Evolutionary conservation across 2,888 invertebrate genomes (phyloP), one percentile per base, ranked within the genome.

Genomic region (Cinara cedri): DNA sequence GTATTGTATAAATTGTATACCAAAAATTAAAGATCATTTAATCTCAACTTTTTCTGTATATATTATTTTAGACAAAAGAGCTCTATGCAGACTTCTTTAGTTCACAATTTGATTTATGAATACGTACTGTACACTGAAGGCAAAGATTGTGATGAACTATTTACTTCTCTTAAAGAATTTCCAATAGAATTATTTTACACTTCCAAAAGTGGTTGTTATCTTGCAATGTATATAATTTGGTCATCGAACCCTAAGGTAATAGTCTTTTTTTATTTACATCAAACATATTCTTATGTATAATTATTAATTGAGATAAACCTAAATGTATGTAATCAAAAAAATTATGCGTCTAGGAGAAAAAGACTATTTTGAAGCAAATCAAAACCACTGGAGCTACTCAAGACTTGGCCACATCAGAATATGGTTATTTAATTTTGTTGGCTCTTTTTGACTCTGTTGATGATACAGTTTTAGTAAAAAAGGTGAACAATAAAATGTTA

Each of bases 391-490:
- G 93, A 81, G 92, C 95, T 84, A 89, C 94, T 0, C 87, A 91
- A 6, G 91, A 93, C 80, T 89, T 96, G 13, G 91, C 93, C 72
- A 90, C 90, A 82, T 96, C 97, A 83, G 95, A 97, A 86, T 91
- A 94, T 83, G 97, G 96, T 0, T 93, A 96, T 85, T 87, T 92
- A 44, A 89, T 94, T 26, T 86, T 98, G 42, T 87, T 97, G 82
- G 90, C 94, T 0, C 88, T 97, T 82, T 90, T 97, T 83, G 97
- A 98, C 85, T 88, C 90, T 0, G 91, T 96, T 1, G 98, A 98
- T 85, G 98, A 98, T 85, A 98, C 97, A 0, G 93, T 94, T 76
- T 88, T 97, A 0, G 89, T 97, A 24, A 92, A 92, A 84, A 97
- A 97, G 86, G 90, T 92, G 0, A 81, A 19, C n/a, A 26, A n/a